These are phyloP conservation scores for Vulpes ferrilata DNA, from an alignment of 2,113 vertebrate species.

Conservation along the genomic window DNA sequence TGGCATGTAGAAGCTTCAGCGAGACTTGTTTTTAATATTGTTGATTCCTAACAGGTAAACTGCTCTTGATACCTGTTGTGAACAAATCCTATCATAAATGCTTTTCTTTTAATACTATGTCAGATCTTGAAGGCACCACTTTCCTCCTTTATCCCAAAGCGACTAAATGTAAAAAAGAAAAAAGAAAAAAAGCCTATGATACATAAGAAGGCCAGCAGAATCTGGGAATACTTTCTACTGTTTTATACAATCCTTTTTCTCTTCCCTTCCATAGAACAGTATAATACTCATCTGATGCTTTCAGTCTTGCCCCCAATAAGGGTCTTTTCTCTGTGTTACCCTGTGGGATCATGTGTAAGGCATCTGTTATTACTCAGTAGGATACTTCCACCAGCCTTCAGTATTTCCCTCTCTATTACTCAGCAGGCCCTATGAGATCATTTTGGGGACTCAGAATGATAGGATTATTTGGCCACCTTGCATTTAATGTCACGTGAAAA, in stretches of 20 bases:
- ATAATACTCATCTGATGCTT: neutral
- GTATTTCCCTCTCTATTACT: neutral
- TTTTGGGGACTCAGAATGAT: neutral
- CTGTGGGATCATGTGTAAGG: neutral
- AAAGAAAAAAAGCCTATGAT: neutral
- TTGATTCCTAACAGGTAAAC: neutral
- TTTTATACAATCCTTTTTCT: neutral
- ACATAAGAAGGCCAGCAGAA: neutral
- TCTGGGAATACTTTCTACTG: neutral
- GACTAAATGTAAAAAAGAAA: neutral
- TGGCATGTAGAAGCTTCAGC: neutral
- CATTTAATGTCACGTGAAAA: neutral
- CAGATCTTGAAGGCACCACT: neutral
- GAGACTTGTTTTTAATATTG: neutral
- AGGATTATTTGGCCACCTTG: neutral
- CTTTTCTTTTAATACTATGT: neutral
- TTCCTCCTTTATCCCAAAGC: neutral
- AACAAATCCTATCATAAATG: neutral
- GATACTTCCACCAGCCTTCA: neutral
- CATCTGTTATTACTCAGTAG: neutral
- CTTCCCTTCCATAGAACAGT: neutral
- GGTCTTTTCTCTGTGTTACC: neutral
- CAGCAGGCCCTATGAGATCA: neutral
- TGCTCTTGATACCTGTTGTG: neutral
- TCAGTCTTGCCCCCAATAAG: neutral